Conservation (phyloP, 64 coral and sea anemone species). For the Montipora sp. region DNA sequence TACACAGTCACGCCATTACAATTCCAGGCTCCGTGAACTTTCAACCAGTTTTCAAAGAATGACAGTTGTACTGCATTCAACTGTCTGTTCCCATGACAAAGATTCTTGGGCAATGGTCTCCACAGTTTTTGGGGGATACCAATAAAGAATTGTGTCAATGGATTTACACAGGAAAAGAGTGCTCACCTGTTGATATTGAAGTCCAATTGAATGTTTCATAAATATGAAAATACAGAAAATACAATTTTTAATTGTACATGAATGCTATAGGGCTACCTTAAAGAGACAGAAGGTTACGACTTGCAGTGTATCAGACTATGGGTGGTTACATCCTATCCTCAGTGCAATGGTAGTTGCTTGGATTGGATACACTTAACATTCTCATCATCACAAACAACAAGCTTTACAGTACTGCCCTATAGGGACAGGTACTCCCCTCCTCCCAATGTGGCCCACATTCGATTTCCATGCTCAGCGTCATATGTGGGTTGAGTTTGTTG, state of each 20-base stretch:
- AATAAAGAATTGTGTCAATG: too few species aligned
- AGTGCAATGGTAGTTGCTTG: not conserved
- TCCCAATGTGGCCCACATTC: too few species aligned
- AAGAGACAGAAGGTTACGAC: not conserved
- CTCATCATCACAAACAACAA: not conserved
- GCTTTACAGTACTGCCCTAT: not conserved
- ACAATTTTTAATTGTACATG: not conserved
- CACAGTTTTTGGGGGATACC: too few species aligned
- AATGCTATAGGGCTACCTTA: not conserved
- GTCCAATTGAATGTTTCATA: not conserved
- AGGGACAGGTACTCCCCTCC: not conserved
- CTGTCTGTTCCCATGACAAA: not conserved
- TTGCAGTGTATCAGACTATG: not conserved
- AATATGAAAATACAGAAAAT: not conserved
- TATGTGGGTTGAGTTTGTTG: too few species aligned
- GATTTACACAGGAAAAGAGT: not conserved
- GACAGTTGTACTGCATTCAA: not conserved
- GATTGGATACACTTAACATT: not conserved
- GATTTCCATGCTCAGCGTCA: too few species aligned
- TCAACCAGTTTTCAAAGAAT: not conserved
- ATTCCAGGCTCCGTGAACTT: not conserved
- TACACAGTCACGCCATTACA: not conserved
- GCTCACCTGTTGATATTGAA: slow-evolving; percentile 25
- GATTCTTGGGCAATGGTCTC: too few species aligned
- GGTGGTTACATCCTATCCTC: slow-evolving; percentile 11